Base-by-base conservation (phyloP, 2,888 invertebrate species). In the Alitta virens region DNA sequence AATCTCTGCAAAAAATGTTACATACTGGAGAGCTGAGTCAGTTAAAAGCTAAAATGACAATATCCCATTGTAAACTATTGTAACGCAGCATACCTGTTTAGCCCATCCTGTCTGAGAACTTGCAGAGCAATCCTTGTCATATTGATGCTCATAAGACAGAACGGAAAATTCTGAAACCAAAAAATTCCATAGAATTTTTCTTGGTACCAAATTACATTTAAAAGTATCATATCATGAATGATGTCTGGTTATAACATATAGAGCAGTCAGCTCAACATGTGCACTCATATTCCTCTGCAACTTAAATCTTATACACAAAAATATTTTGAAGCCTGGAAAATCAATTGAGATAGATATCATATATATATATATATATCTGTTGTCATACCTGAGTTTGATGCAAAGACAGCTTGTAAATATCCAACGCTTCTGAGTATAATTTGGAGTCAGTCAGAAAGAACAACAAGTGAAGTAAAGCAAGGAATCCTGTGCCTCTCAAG, bases 121-220 rank as follows among this genome's bases (percentile, higher is more conserved):
- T 84, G 83, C 27, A 86, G 68, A 23, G 82, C 80, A 42, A 85
- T 84, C 63, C 84, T 77, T 7, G 85, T 84, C 51, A 85, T 78
- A 73, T 86, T 86, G 50, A 86, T 82, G 53, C 85, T 82, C 77
- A 86, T 85, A 16, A 85, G 82, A 71, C 84, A 83, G 64, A 86
- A 82, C 0, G 86, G 86, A 73, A 86, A 86, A 70, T 85, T 83
- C 82, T 85, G 78, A 16, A 75, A 74, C 21, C 43, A 68, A 66
- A 56, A 33, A 42, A 60, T 26, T n/a, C 9, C 7, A 21, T 54
- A 54, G 33, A 16, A 21, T 24, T 49, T 49, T 16, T 49, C n/a
- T n/a, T n/a, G n/a, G n/a, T n/a, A n/a, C n/a, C n/a, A n/a, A n/a
- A n/a, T n/a, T n/a, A n/a, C n/a, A n/a, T n/a, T n/a, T n/a, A n/a